Evolutionary conservation across 2,113 vertebrate genomes (phyloP).

Genomic region (Cheilinus undulatus): DNA sequence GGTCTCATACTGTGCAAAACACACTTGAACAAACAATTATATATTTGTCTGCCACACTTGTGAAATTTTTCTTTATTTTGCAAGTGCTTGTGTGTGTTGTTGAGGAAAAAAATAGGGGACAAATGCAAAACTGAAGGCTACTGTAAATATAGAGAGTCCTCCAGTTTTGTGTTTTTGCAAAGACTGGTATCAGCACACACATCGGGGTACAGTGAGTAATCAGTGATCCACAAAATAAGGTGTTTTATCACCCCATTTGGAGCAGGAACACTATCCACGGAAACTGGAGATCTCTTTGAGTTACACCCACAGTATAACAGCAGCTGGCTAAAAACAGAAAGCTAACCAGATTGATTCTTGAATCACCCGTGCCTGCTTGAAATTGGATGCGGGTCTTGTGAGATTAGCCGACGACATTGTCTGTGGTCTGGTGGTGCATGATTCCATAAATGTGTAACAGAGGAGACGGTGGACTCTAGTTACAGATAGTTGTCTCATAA

Average conservation of each 20-base stretch:
- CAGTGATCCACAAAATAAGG: conserved; percentile 80
- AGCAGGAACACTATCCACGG: conserved; percentile 63
- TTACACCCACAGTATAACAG: conserved; percentile 56
- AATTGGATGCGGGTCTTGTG: conserved; percentile 68
- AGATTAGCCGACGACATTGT: conserved; percentile 59
- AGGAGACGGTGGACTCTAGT: conserved; percentile 40
- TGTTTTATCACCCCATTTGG: conserved; percentile 77
- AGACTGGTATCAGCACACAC: conserved; percentile 66
- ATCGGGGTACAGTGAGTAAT: conserved; percentile 70
- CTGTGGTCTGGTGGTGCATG: conserved; percentile 49
- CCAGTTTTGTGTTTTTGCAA: conserved; percentile 60
- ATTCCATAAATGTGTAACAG: conserved; percentile 66
- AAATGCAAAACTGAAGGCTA: conserved; percentile 63
- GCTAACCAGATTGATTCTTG: conserved; percentile 74
- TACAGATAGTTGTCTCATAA: conserved; percentile 41
- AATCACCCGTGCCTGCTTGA: conserved; percentile 58
- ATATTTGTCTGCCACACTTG: conserved; percentile 84
- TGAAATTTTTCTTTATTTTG: conserved; percentile 71
- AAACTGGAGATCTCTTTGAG: conserved; percentile 69
- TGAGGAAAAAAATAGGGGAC: conserved; percentile 40
- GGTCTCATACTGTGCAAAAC: conserved; percentile 86
- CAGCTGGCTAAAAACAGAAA: conserved; percentile 72
- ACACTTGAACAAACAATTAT: conserved; percentile 86
- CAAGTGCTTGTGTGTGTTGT: conserved; percentile 24
- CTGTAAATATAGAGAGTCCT: conserved; percentile 68